Evolutionary conservation across 2,113 vertebrate species (phyloP), one percentile per base, ranked within the genome.

Genomic region (Anser brachyrhynchus): DNA sequence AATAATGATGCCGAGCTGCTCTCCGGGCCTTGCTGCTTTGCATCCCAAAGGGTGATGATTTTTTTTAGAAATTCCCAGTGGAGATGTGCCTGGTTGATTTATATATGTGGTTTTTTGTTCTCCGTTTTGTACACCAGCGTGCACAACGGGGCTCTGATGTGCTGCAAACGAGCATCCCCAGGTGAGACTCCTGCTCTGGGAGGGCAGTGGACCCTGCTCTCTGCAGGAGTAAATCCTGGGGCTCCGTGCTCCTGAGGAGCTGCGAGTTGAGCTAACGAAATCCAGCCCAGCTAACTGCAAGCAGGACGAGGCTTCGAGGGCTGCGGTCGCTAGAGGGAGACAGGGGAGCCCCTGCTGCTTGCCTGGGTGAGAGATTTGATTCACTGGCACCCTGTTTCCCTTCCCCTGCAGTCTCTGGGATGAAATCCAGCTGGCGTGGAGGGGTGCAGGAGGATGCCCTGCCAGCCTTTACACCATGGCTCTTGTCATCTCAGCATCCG

Each of bases 11-110:
- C 91, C 83, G 82, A 93, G 93, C 76, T 94, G 92, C 90, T 97
- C 90, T 93, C 95, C 76, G 74, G 94, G 87, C 85, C 75, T 77
- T 41, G 51, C 95, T 97, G 94, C 93, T 97, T 97, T 97, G 95
- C 95, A 97, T 96, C 94, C 96, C 84, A 94, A 96, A 96, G 80
- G 95, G 66, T 86, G 89, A 66, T 94, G 65, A 43, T 22, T 66
- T 65, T 37, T 37, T 58, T 78, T 11, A 84, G 73, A 96, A 76
- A 85, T 91, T 92, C 87, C 74, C 87, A 66, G 84, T 91, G 81
- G 87, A 87, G 81, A 31, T 92, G 71, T 0, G 16, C 58, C 70
- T 88, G 55, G 33, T 61, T 94, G 93, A 87, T 95, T 95, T 95
- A 72, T 93, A 67, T n/a, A 87, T 49, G 70, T 62, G 6, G 28